These are phyloP conservation scores for Cladorhizidae sp. DNA, from an alignment of 37 sponge, comb jelly and placozoan genomes.

Conservation along the genomic window DNA sequence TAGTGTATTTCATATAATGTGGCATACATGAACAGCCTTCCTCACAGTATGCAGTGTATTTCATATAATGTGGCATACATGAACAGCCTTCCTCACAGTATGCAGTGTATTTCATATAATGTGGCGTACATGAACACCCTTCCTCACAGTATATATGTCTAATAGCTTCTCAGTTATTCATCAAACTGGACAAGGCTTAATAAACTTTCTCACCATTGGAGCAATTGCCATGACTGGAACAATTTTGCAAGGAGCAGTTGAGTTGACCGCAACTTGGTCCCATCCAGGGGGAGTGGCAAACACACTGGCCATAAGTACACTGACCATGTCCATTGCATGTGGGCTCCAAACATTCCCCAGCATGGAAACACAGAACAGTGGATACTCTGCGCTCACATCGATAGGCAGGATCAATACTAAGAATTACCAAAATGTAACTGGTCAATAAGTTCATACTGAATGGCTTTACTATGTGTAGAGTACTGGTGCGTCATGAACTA, in stretches of 20 bases:
- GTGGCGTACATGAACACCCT: no score
- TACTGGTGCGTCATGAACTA: not conserved
- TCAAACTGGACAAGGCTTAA: no score
- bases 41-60: no score
- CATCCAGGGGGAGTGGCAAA: constrained; percentile 69
- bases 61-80: no score
- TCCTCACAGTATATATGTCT: no score
- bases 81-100: no score
- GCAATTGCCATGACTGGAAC: constrained; percentile 73
- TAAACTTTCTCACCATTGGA: constrained; percentile 10
- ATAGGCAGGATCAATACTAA: constrained; percentile 47
- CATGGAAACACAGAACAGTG: constrained; percentile 87
- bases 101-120: no score
- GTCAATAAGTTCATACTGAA: not conserved
- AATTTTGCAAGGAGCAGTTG: constrained; percentile 60
- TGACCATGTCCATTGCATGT: constrained; percentile 78
- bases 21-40: no score
- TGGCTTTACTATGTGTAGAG: no score
- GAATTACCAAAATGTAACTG: not conserved
- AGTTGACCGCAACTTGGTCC: constrained; percentile 63
- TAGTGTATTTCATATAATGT: no score
- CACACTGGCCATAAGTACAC: constrained; percentile 72
- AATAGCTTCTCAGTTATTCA: not conserved
- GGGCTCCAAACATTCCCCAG: constrained; percentile 61
- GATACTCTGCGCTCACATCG: constrained; percentile 86